These are phyloP conservation scores for Marronus borbonicus DNA, from an alignment of 2,888 invertebrate species.

Conservation along the genomic window DNA sequence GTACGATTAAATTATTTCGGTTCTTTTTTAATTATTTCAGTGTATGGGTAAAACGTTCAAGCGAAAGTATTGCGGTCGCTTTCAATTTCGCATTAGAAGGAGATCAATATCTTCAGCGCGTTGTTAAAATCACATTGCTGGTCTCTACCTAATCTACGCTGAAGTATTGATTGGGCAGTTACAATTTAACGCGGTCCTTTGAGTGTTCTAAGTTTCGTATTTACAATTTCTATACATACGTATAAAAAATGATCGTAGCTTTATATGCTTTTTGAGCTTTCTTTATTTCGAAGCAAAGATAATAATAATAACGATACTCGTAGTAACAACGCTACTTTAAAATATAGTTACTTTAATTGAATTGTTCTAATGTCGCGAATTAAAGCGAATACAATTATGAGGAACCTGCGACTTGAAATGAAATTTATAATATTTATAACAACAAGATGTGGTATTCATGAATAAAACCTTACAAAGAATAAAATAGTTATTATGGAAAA, in stretches of 20 bases:
- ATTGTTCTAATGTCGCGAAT: too few species aligned
- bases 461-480: too few species aligned
- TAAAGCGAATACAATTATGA: too few species aligned
- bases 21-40: not conserved
- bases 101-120: slow-evolving; percentile 1
- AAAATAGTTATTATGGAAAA: too few species aligned
- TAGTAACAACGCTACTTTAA: too few species aligned
- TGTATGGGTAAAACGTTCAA: not conserved
- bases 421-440: too few species aligned
- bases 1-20: slow-evolving; percentile 31
- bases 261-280: not conserved
- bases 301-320: too few species aligned
- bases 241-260: not conserved
- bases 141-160: slow-evolving; percentile 3
- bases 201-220: not conserved
- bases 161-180: slow-evolving; percentile 10
- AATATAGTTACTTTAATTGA: too few species aligned
- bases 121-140: slow-evolving; percentile 2
- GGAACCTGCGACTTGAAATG: too few species aligned
- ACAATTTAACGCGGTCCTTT: not conserved
- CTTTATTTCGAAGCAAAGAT: too few species aligned
- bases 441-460: too few species aligned
- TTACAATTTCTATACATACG: not conserved
- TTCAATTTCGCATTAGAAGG: slow-evolving; percentile 21
- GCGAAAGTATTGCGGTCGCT: not conserved